Evolutionary conservation across 2,888 invertebrate species (phyloP).

Genomic region (Cheilosia scutellata): DNA sequence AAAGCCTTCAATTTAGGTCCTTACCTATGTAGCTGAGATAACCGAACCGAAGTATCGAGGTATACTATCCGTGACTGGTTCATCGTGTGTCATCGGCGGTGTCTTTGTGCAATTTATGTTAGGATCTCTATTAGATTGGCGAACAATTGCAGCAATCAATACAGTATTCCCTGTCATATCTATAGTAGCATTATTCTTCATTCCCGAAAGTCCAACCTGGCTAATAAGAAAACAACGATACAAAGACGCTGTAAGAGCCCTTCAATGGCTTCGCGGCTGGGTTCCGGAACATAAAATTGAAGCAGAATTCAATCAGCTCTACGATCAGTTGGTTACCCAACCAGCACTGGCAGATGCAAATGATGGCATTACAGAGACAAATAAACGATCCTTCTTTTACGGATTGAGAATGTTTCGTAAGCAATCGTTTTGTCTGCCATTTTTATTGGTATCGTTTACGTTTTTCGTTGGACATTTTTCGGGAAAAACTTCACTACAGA

Average conservation of each 20-base stretch:
- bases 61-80: conserved; percentile 88
- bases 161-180: conserved; percentile 88
- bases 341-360: conserved; percentile 79
- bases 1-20: conserved; percentile 85
- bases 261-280: conserved; percentile 93
- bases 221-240: conserved; percentile 88
- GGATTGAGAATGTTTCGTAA: conserved; percentile 85
- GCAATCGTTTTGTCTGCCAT: conserved; percentile 89
- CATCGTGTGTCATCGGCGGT: conserved; percentile 90
- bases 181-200: conserved; percentile 87
- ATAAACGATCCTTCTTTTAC: conserved; percentile 73
- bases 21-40: conserved; percentile 93
- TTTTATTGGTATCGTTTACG: conserved; percentile 87
- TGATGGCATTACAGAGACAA: conserved; percentile 76
- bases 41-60: conserved; percentile 92
- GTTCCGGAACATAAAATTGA: conserved; percentile 87
- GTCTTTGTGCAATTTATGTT: conserved; percentile 91
- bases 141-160: conserved; percentile 89
- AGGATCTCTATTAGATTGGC: conserved; percentile 89
- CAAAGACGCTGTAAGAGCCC: conserved; percentile 88
- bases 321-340: conserved; percentile 81
- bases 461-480: conserved; percentile 91
- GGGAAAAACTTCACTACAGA: conserved; percentile 90
- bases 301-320: conserved; percentile 82
- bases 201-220: conserved; percentile 94